Evolutionary conservation across 2,113 vertebrate species (phyloP), one percentile per base, ranked within the genome.

Genomic region (Pungitius pungitius): DNA sequence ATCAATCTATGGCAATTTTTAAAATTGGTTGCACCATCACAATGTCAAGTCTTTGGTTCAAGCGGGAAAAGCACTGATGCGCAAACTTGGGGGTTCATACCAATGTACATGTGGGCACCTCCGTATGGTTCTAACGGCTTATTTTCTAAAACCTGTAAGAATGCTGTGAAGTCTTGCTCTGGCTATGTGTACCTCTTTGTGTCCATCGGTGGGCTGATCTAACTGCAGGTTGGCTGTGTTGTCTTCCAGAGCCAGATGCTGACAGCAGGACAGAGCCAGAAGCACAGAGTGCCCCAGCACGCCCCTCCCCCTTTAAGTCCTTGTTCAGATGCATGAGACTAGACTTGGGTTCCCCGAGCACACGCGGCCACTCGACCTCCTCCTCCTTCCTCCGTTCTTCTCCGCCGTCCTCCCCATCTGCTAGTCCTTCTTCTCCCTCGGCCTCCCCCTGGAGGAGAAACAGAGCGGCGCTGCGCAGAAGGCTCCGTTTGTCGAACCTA

Each of bases 141-240:
- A 39, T 54, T 39, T 26, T 26, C 3, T 71, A 1, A 27, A n/a
- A 39, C 20, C 12, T 42, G 11, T 40, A 24, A 40, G 40, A 24
- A 26, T 51, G n/a, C n/a, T 49, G 2, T 60, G 39, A 10, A 15
- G n/a, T 13, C n/a, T 68, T 22, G 12, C 35, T 45, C n/a, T 11
- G n/a, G 49, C n/a, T 45, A 6, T 4, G 0, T 9, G 33, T 11
- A 20, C 2, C 22, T 47, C 39, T 56, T 47, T 9, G 30, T 6
- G 1, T 8, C 27, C 27, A 35, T 8, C 49, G 13, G 33, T 40
- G 54, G 33, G 5, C 30, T 42, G 24, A 18, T 78, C 71, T 75
- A 40, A 65, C 71, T 55, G 20, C 30, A 69, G 68, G 43, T 51
- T 65, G 77, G 35, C 64, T 83, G 55, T 78, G 63, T 80, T 84